These are phyloP conservation scores for Ardeotis arabs DNA, from an alignment of 2,113 vertebrate genomes.

Conservation along the genomic window DNA sequence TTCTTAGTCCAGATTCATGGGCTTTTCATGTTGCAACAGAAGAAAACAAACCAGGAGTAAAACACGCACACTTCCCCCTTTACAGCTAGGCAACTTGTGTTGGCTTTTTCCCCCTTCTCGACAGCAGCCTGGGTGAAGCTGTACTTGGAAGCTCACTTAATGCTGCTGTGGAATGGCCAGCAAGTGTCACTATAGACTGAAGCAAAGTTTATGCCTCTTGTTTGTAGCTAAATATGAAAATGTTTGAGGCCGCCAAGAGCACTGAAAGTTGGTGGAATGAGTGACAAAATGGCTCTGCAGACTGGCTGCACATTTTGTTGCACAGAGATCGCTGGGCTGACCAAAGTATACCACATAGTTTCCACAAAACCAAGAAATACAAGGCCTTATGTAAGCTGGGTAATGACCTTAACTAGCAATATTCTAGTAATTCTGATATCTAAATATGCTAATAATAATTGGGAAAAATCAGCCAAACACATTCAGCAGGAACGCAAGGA, in stretches of 20 bases:
- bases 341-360: neutral
- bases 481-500: neutral
- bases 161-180: neutral
- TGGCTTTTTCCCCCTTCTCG: neutral
- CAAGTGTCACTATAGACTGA: neutral
- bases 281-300: neutral
- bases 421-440: neutral
- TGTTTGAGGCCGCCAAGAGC: neutral
- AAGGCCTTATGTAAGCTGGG: neutral
- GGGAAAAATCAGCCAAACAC: neutral
- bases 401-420: too few species aligned
- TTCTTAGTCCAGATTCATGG: neutral
- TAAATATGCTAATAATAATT: neutral
- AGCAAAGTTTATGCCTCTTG: neutral
- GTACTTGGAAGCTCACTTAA: neutral
- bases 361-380: neutral
- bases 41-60: neutral
- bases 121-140: neutral
- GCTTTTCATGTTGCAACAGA: neutral
- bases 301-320: fast-evolving
- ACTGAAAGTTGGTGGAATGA: neutral
- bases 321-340: neutral
- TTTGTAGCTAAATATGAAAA: neutral
- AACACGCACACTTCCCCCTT: fast-evolving
- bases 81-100: neutral